Evolutionary conservation across 2,797 vertebrate species (phyloP).

Genomic region (Lemur catta): DNA sequence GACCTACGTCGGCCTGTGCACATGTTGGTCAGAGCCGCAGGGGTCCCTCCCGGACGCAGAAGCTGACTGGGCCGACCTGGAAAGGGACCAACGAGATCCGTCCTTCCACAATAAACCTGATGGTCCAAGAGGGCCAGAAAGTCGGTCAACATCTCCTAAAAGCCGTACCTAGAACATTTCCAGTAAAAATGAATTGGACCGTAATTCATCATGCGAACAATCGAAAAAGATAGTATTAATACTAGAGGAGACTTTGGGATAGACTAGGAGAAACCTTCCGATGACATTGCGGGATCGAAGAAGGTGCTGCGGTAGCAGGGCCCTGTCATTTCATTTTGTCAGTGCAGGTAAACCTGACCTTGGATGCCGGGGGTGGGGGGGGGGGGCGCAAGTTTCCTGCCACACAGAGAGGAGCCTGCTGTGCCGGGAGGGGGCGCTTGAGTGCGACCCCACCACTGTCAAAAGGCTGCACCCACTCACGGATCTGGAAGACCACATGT

Average conservation of each 20-base stretch:
- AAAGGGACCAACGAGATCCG: too few relatives aligned
- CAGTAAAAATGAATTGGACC: background rate
- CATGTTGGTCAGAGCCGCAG: background rate
- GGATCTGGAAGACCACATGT: background rate
- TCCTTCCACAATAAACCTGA: background rate
- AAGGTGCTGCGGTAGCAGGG: background rate
- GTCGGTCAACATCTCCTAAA: background rate
- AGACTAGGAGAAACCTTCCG: background rate
- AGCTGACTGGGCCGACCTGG: background rate
- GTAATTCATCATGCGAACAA: background rate
- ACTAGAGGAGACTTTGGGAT: background rate
- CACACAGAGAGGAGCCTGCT: background rate
- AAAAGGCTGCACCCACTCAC: background rate
- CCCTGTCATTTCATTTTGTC: background rate
- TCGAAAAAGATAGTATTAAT: background rate
- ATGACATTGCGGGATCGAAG: background rate
- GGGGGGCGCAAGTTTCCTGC: background rate
- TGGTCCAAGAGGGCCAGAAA: background rate
- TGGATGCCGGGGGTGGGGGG: too few relatives aligned
- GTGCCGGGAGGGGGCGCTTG: too few relatives aligned
- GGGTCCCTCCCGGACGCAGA: background rate
- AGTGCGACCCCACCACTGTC: too few relatives aligned
- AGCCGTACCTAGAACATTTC: background rate
- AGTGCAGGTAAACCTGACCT: background rate
- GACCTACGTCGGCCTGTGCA: background rate